Conservation (phyloP, 2,888 invertebrate genomes). For the Muschampia plurimacula region DNA sequence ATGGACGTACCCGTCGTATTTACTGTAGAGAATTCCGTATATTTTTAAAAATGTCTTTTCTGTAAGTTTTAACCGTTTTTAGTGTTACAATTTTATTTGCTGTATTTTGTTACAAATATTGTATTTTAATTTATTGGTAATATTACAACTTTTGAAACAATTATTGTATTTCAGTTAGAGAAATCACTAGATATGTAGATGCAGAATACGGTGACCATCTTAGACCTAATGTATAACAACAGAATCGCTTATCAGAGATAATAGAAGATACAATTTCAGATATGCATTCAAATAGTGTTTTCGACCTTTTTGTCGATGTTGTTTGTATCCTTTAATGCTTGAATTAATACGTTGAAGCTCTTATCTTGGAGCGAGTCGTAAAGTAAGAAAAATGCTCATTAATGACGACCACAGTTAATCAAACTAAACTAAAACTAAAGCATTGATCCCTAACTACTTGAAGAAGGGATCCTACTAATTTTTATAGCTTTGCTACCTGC, state of each 20-base stretch:
- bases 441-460: slow-evolving; percentile 41
- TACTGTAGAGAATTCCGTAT: not conserved
- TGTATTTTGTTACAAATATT: not conserved
- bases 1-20: not conserved
- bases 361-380: not conserved
- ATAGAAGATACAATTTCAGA: too few relatives aligned
- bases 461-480: slow-evolving; percentile 52
- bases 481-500: slow-evolving; percentile 59
- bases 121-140: too few relatives aligned
- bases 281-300: too few relatives aligned
- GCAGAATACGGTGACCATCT: too few relatives aligned
- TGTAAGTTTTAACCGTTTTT: not conserved
- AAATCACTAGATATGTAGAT: too few relatives aligned
- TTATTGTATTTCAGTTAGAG: too few relatives aligned
- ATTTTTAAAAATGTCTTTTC: not conserved
- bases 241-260: too few relatives aligned
- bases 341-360: not conserved
- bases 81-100: not conserved
- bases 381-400: not conserved
- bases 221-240: too few relatives aligned
- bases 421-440: too few relatives aligned
- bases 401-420: not conserved
- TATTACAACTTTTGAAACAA: too few relatives aligned
- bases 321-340: too few relatives aligned
- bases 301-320: too few relatives aligned